phyloP scores from a whole-genome alignment of 2,797 vertebrate genomes.

The Sparus aurata region DNA sequence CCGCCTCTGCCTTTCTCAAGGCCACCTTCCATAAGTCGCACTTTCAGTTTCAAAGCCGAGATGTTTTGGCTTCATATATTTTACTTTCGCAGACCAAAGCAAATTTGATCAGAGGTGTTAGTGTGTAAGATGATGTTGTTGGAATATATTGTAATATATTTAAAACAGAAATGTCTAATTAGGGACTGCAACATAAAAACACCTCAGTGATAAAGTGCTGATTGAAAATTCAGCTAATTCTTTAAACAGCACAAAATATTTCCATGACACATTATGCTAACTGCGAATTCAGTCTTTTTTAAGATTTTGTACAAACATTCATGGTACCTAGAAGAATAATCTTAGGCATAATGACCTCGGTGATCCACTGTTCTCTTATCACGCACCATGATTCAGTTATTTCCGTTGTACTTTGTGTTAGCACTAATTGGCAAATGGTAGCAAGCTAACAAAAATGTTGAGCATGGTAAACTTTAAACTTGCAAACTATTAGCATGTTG shows the following conservation, averaged over 20 bases:
- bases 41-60: conserved; percentile 39
- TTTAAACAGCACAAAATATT: neutral
- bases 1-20: neutral
- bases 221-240: neutral
- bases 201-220: neutral
- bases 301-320: too few relatives aligned
- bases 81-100: conserved; percentile 42
- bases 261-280: neutral
- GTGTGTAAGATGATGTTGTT: conserved; percentile 20
- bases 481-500: neutral
- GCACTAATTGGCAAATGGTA: too few relatives aligned
- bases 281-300: neutral
- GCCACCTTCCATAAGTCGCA: conserved; percentile 40
- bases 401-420: too few relatives aligned
- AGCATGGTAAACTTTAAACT: neutral
- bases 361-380: too few relatives aligned
- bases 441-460: too few relatives aligned
- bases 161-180: conserved; percentile 18
- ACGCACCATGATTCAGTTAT: too few relatives aligned
- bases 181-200: neutral
- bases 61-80: conserved; percentile 31
- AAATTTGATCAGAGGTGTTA: conserved; percentile 24
- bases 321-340: too few relatives aligned
- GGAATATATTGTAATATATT: too few relatives aligned
- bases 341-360: too few relatives aligned